A percentile compares a stretch with the other conserved stretches of the same genome.
phyloP scores from a whole-genome alignment of 2,797 vertebrate genomes.

The Sternarchorhynchus goeldii region DNA sequence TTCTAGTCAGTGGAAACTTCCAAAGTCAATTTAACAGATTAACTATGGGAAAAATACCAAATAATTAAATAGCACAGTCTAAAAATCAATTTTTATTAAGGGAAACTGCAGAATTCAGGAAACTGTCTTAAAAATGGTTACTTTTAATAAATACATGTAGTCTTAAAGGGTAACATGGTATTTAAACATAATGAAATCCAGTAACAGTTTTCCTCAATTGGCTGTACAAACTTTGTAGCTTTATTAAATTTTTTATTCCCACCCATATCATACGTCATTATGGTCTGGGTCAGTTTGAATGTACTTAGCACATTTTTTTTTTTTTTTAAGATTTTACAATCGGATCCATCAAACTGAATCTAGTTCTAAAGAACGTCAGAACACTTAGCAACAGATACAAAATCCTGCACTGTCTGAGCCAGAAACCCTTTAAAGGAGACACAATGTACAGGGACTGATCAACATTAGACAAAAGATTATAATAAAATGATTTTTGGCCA shows the following conservation, averaged over 20 bases:
- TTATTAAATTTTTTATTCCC: conserved; percentile 30
- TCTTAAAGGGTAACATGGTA: conserved; percentile 80
- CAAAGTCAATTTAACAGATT: neutral
- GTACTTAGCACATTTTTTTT: neutral
- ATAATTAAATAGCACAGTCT: conserved; percentile 38
- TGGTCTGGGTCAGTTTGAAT: conserved; percentile 11
- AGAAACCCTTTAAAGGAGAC: conserved; percentile 24
- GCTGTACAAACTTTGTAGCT: conserved; percentile 63
- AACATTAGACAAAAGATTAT: conserved; percentile 45
- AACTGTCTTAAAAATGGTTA: conserved; percentile 59
- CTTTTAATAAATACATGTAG: conserved; percentile 88
- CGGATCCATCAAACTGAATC: conserved; percentile 14
- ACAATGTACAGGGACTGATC: conserved; percentile 36
- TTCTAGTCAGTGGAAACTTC: neutral
- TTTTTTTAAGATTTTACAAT: conserved; percentile 13
- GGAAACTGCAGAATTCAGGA: conserved; percentile 66
- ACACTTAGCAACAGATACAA: conserved; percentile 38
- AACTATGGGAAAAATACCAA: conserved; percentile 13
- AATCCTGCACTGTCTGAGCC: conserved; percentile 35
- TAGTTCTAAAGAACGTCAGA: conserved; percentile 37
- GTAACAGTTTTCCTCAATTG: conserved; percentile 74
- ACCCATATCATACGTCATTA: conserved; percentile 9
- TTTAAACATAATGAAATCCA: conserved; percentile 87
- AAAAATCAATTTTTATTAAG: conserved; percentile 70
- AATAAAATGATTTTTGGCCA: conserved; percentile 39